Evolutionary conservation across 2,888 invertebrate species (phyloP).

Genomic region (Cinara cedri): DNA sequence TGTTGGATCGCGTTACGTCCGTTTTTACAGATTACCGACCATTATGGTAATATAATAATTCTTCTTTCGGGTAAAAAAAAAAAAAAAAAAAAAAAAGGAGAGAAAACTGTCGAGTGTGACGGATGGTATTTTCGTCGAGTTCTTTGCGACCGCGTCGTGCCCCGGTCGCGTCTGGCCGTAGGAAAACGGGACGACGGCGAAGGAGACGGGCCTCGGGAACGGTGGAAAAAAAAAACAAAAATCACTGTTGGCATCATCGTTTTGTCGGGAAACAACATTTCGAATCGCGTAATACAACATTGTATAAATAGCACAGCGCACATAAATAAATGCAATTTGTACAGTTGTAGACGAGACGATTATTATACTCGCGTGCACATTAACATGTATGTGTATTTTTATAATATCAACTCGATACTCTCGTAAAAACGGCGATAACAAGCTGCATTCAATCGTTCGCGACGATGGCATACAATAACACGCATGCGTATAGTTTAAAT

Average conservation of each 20-base stretch:
- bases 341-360: not conserved
- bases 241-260: not conserved
- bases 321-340: not conserved
- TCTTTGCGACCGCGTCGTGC: too few relatives aligned
- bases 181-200: not conserved
- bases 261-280: not conserved
- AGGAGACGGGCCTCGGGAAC: not conserved
- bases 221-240: not conserved
- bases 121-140: not conserved
- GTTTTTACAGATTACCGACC: constrained; percentile 27
- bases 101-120: constrained; percentile 31
- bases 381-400: too few relatives aligned
- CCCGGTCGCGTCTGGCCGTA: too few relatives aligned
- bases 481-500: too few relatives aligned
- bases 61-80: too few relatives aligned
- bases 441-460: too few relatives aligned
- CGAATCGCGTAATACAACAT: not conserved
- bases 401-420: too few relatives aligned
- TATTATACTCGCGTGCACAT: too few relatives aligned
- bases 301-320: too few relatives aligned
- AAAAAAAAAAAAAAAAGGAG: too few relatives aligned
- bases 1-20: constrained; percentile 31
- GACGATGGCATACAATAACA: too few relatives aligned
- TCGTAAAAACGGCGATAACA: too few relatives aligned
- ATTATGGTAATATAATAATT: constrained; percentile 19